Base-by-base conservation (phyloP, 1,140 invertebrate species). In the Pollicipes pollicipes region DNA sequence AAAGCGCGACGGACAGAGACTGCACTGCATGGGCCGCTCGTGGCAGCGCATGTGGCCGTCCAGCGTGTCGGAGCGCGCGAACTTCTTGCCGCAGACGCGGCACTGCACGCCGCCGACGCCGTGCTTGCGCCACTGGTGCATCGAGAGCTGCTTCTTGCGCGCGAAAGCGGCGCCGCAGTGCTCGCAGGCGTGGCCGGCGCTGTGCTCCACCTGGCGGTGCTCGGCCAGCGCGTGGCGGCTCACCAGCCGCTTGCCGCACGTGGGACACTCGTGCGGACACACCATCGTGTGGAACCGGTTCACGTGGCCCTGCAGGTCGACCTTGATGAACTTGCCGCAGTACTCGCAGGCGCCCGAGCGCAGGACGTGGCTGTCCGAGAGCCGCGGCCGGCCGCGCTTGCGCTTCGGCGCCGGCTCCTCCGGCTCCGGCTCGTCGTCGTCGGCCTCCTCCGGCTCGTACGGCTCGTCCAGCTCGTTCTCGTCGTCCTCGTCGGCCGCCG, bases 271-370 rank as follows among this genome's bases (percentile, higher is more conserved):
- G 27, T n/a, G 27, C 8, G 63, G 63, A 10, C 63, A 21, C 27
- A 64, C 63, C 63, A 64, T 64, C 63, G 63, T 64, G 26, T 64
- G 63, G 63, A 64, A 64, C 10, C 63, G 63, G 24, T 64, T 64
- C 6, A 64, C 26, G 27, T 64, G 63, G 24, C 63, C 63, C 27
- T 64, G 63, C 26, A 64, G 63, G 26, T 64, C 63, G 4, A 64
- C 63, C 27, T 64, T 64, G 63, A 64, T 64, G 63, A n/a, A 64
- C 26, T n/a, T 27, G 10, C 63, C 63, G 26, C 63, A 64, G 27
- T 64, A 64, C 27, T 64, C 6, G 24, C 63, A 64, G 6, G 63
- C 4, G 4, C 63, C 63, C 6, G 63, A 27, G 6, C 63, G 63
- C 8, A 27, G 63, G 6, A 21, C 63, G 3, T 10, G 10, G 24